Evolutionary conservation across 2,888 invertebrate species (phyloP).

Genomic region (Xanthia icteritia): DNA sequence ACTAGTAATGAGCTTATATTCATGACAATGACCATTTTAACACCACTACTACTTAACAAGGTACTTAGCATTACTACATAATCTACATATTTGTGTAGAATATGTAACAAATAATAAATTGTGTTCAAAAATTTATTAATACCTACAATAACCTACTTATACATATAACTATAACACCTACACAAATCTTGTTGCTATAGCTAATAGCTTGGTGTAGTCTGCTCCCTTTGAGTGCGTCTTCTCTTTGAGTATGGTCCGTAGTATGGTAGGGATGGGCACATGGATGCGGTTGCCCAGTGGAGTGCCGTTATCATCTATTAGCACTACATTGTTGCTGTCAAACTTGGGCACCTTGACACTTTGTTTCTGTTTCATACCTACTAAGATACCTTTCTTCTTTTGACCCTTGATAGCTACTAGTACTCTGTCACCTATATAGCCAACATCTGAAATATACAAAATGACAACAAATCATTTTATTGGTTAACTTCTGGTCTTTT

Average conservation of each 20-base stretch:
- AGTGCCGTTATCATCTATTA: slow-evolving; percentile 98
- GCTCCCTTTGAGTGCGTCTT: slow-evolving; percentile 95
- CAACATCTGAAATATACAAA: slow-evolving; percentile 82
- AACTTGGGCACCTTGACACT: slow-evolving; percentile 95
- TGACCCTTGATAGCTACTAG: slow-evolving; percentile 98
- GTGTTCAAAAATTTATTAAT: too few relatives aligned
- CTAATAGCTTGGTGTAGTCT: slow-evolving; percentile 97
- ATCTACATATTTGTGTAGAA: background rate
- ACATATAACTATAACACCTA: slow-evolving; percentile 77
- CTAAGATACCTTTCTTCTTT: slow-evolving; percentile 96
- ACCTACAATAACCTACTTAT: too few relatives aligned
- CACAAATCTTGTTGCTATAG: slow-evolving; percentile 97
- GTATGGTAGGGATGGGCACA: slow-evolving; percentile 97
- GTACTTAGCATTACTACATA: too few relatives aligned
- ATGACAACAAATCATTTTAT: background rate
- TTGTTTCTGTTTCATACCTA: slow-evolving; percentile 96
- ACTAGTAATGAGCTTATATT: background rate
- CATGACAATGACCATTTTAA: background rate
- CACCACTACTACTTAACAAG: too few relatives aligned
- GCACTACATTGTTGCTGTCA: slow-evolving; percentile 98
- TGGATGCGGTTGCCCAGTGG: slow-evolving; percentile 98
- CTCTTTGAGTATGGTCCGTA: slow-evolving; percentile 95
- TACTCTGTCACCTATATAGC: slow-evolving; percentile 95
- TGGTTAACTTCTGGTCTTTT: too few relatives aligned
- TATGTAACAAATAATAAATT: background rate